These are phyloP conservation scores for Coremacera marginata DNA, from an alignment of 2,888 invertebrate genomes.

Conservation along the genomic window DNA sequence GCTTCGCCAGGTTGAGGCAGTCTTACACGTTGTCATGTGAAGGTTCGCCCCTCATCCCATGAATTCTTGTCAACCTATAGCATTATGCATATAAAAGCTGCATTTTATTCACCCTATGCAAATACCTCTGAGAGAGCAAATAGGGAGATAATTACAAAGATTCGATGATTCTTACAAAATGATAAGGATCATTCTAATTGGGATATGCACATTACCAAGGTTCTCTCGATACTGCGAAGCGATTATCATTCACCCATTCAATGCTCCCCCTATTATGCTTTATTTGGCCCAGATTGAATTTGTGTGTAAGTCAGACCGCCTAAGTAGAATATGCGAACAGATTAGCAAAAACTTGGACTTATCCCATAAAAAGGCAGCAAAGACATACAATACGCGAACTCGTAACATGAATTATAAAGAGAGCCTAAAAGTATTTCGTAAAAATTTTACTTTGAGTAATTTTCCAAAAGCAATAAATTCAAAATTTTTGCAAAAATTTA, in stretches of 20 bases:
- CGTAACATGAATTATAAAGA: not conserved
- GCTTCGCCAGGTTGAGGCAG: too few relatives aligned
- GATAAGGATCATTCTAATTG: slow-evolving; percentile 30
- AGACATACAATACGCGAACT: too few relatives aligned
- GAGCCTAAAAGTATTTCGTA: not conserved
- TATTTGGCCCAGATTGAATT: slow-evolving; percentile 5
- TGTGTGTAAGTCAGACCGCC: not conserved
- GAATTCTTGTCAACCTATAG: slow-evolving; percentile 32
- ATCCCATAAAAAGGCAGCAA: too few relatives aligned
- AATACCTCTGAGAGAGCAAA: slow-evolving; percentile 43
- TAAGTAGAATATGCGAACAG: not conserved
- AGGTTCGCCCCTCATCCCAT: too few relatives aligned
- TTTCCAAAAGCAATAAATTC: not conserved
- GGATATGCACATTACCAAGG: not conserved
- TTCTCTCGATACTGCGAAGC: slow-evolving; percentile 24
- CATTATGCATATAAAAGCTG: too few relatives aligned
- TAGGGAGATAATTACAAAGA: slow-evolving; percentile 35
- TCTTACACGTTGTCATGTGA: too few relatives aligned
- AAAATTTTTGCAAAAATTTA: not conserved
- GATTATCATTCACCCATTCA: too few relatives aligned
- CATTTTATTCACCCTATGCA: slow-evolving; percentile 37
- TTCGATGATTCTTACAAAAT: slow-evolving; percentile 18
- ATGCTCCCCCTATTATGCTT: too few relatives aligned
- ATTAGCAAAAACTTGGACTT: not conserved
- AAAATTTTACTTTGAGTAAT: not conserved